Percentiles rank a stretch among this genome's conserved stretches.
Conservation (phyloP, 1,140 invertebrate species). For the Drosophila baimaii region DNA sequence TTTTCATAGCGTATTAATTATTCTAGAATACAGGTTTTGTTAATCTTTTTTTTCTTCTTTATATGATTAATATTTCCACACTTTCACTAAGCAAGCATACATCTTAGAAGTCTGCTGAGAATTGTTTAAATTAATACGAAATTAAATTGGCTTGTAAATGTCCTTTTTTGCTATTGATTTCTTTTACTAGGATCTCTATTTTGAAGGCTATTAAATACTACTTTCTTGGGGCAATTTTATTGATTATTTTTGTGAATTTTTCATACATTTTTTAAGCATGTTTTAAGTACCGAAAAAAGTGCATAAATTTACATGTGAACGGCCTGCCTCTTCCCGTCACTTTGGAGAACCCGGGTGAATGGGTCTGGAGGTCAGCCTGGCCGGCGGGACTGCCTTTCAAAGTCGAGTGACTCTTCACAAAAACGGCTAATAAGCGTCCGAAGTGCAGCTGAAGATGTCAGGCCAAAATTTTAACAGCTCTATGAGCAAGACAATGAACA, state of each 20-base stretch:
- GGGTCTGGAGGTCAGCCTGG: slow-evolving; percentile 21
- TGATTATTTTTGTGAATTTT: neutral
- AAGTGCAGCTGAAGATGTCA: slow-evolving; percentile 61
- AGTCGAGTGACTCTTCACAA: slow-evolving; percentile 36
- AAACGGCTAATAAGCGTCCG: slow-evolving; percentile 28
- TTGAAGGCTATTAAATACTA: neutral
- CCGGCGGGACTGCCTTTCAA: slow-evolving; percentile 13
- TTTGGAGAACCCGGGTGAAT: slow-evolving; percentile 25
- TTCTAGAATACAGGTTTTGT: neutral
- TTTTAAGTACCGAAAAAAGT: neutral
- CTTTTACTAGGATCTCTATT: neutral
- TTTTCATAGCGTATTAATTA: neutral
- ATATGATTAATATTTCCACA: neutral
- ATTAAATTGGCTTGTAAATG: neutral
- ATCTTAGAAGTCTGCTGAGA: neutral
- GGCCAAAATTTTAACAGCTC: slow-evolving; percentile 37
- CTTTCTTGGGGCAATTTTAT: neutral
- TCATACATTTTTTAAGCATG: neutral
- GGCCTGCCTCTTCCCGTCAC: slow-evolving; percentile 21
- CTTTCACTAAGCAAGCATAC: neutral
- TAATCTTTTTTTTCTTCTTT: neutral
- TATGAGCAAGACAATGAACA: slow-evolving; percentile 28
- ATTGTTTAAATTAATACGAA: neutral
- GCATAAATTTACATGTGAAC: neutral
- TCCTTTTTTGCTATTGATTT: neutral